Percentiles rank a stretch among this genome's conserved stretches.
phyloP scores from a whole-genome alignment of 2,113 vertebrate genomes.

The Hypocryptadius cinnamomeus region DNA sequence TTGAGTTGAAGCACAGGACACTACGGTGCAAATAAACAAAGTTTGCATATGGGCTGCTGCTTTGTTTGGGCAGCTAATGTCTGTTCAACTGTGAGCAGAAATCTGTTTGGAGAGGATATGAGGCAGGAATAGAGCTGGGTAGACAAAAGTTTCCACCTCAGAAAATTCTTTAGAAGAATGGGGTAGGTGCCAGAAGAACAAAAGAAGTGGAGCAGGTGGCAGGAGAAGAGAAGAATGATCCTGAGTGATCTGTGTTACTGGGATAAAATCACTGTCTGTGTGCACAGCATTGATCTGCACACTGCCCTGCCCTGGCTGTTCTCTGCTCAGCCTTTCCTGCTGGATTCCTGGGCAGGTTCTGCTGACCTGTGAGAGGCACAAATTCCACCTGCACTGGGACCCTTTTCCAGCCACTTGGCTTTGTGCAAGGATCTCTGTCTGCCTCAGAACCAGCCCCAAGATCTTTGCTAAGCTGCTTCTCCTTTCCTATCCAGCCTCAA shows the following conservation, averaged over 20 bases:
- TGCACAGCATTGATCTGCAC: background rate
- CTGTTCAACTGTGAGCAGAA: conserved; percentile 17
- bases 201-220: background rate
- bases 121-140: background rate
- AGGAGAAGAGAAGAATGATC: background rate
- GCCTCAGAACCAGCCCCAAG: background rate
- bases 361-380: background rate
- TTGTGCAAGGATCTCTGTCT: background rate
- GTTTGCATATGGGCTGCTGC: conserved; percentile 42
- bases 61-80: conserved; percentile 2
- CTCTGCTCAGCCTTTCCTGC: background rate
- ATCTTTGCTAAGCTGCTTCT: background rate
- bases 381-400: background rate
- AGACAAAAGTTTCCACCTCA: background rate
- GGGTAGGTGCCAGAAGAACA: background rate
- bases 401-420: background rate
- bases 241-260: background rate
- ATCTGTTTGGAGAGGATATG: background rate
- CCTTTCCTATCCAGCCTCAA: background rate
- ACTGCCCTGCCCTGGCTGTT: background rate
- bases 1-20: conserved; percentile 13
- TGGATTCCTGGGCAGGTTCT: background rate
- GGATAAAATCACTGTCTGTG: background rate
- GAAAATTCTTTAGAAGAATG: background rate
- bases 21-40: conserved; percentile 28